These are phyloP conservation scores for Lasius platythorax DNA, from an alignment of 2,888 invertebrate genomes.

Conservation along the genomic window DNA sequence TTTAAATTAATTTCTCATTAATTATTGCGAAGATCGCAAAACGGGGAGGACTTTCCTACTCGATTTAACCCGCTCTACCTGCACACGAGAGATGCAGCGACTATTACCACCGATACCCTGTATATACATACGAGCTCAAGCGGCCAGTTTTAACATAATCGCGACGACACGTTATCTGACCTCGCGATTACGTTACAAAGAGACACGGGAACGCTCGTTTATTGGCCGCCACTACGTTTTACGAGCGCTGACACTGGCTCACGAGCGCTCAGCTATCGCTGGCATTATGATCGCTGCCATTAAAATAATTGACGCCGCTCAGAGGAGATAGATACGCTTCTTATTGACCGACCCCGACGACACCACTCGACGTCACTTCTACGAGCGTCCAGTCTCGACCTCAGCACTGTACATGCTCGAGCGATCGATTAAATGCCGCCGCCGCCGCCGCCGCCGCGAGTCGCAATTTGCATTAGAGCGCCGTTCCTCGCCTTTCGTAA, in stretches of 20 bases:
- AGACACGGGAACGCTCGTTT: conserved; percentile 61
- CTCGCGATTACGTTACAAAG: conserved; percentile 69
- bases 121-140: conserved; percentile 10
- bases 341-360: conserved; percentile 64
- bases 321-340: conserved; percentile 65
- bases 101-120: too few species aligned
- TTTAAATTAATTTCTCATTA: too few species aligned
- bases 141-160: conserved; percentile 38
- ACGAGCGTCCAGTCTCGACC: conserved; percentile 50
- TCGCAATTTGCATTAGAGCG: conserved; percentile 53
- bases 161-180: conserved; percentile 21
- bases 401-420: conserved; percentile 39
- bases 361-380: conserved; percentile 58
- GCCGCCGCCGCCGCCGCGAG: background rate
- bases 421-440: conserved; percentile 51
- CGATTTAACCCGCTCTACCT: too few species aligned
- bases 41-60: too few species aligned
- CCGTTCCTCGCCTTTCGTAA: conserved; percentile 41
- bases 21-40: too few species aligned
- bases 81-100: too few species aligned
- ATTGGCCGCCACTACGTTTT: conserved; percentile 66
- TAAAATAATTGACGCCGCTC: conserved; percentile 73
- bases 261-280: conserved; percentile 35
- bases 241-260: conserved; percentile 67
- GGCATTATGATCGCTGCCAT: conserved; percentile 70